Evolutionary conservation across 2,888 invertebrate genomes (phyloP).

Genomic region (Mantis religiosa): DNA sequence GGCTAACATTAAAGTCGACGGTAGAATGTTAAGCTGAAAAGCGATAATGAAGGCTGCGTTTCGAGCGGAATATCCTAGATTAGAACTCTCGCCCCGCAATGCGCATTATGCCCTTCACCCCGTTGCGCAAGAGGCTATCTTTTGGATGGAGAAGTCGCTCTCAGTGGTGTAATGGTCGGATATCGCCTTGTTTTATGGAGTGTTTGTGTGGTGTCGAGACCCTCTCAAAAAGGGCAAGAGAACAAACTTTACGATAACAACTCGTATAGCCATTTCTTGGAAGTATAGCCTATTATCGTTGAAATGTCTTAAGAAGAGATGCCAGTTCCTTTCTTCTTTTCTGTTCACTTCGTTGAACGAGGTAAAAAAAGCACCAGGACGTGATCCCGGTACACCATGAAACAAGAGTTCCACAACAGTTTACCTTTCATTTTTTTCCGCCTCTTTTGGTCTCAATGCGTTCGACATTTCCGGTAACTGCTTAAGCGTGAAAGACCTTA

Average conservation of each 20-base stretch:
- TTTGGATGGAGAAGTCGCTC: neutral
- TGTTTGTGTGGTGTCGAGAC: neutral
- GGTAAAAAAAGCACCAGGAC: neutral
- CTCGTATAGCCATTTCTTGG: neutral
- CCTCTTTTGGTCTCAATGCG: neutral
- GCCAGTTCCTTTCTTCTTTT: neutral
- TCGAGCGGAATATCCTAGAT: neutral
- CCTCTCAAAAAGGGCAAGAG: neutral
- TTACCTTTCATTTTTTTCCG: neutral
- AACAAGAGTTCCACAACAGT: neutral
- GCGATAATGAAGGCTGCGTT: neutral
- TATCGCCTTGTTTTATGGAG: neutral
- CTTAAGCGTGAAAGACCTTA: neutral
- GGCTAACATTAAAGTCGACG: neutral
- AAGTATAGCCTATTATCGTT: constrained; percentile 1
- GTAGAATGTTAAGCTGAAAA: neutral
- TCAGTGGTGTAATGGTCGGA: neutral
- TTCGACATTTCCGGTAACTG: neutral
- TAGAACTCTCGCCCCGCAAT: neutral
- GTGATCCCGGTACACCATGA: neutral
- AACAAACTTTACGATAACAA: neutral
- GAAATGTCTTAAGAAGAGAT: neutral
- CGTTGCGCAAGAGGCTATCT: neutral
- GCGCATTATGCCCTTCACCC: neutral
- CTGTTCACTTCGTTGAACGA: neutral